These are phyloP conservation scores for Drosophila tanythrix DNA, from an alignment of 2,888 invertebrate genomes.

Conservation along the genomic window DNA sequence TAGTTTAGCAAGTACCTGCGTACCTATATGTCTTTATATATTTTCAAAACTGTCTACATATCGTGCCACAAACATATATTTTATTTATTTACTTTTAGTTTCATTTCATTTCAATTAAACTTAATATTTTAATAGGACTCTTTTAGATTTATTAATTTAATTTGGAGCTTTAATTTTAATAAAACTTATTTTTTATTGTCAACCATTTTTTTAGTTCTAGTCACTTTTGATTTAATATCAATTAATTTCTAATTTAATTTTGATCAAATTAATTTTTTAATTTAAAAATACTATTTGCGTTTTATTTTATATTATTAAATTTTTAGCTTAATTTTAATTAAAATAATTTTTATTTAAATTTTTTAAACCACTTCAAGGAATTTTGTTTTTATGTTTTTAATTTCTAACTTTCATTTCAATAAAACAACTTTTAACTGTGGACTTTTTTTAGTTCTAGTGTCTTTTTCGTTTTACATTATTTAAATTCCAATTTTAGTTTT, in stretches of 20 bases:
- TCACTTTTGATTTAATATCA: background rate
- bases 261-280: background rate
- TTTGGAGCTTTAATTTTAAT: background rate
- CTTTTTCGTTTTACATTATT: background rate
- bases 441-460: background rate
- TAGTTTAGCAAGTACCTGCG: slow-evolving; percentile 20
- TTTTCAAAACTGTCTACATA: background rate
- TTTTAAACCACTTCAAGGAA: too few relatives aligned
- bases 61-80: background rate
- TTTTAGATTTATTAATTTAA: background rate
- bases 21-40: background rate
- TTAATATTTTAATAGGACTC: background rate
- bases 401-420: background rate
- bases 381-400: background rate
- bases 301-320: background rate
- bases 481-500: background rate
- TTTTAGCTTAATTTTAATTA: background rate
- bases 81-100: background rate
- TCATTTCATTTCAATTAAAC: background rate
- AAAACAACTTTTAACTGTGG: background rate
- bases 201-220: too few relatives aligned
- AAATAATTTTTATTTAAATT: background rate
- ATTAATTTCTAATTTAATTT: background rate
- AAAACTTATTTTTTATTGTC: background rate
- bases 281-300: background rate